Evolutionary conservation across 1,140 invertebrate genomes (phyloP), one percentile per base, ranked within the genome.

Genomic region (Bombus sylvicola): DNA sequence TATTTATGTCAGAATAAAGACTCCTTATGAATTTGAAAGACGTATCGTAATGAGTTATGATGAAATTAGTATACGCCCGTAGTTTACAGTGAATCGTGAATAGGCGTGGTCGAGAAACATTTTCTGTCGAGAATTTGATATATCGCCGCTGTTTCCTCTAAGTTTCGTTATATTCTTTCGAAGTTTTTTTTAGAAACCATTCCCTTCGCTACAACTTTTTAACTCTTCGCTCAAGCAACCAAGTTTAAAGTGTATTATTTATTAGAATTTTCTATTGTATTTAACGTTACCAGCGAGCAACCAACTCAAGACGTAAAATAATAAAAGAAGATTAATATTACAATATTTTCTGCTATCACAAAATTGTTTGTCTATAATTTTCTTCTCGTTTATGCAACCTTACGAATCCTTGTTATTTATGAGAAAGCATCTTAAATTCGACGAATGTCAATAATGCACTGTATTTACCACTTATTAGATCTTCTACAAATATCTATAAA

Each of bases 51-150:
- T 53, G 64, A 80, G 47, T 53, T 53, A 53, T n/a, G 69, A 47
- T 22, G 25, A 47, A 74, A 82, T 73, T 74, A 82, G 73, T 81
- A 73, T 22, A 81, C 68, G 53, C n/a, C 69, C 5, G 53, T 64
- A 10, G 69, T 71, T 82, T 82, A 82, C 53, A 43, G 80, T 47
- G 80, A 82, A 82, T 74, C 57, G 39, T 39, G 69, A 74, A 82
- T 62, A 82, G 80, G 80, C 53, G 80, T 82, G 80, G 80, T 22
- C 10, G 39, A 28, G 69, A 43, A 82, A 73, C 25, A 15, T 71
- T 39, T 57, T 9, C 53, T 31, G 79, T 73, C 37, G 68, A 73
- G 79, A 73, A 73, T 72, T 73, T 82, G 71, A 82, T 82, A 62
- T 74, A 82, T 64, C 43, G 13, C 28, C 6, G 34, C 28, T 2